Evolutionary conservation across 2,888 invertebrate species (phyloP).

Genomic region (Drosophila macrospina): DNA sequence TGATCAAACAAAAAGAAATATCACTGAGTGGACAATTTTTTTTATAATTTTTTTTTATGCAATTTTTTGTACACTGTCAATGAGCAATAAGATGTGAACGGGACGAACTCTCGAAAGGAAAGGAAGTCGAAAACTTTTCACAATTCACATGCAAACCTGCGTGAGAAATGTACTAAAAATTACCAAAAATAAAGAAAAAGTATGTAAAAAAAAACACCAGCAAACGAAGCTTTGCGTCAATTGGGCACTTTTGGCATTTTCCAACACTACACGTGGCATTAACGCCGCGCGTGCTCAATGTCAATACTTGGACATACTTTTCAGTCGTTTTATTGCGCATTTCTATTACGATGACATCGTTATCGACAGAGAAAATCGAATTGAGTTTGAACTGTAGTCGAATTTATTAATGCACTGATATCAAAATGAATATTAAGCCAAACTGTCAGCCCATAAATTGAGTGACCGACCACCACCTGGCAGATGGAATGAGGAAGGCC

Average conservation of each 20-base stretch:
- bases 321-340: neutral
- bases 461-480: neutral
- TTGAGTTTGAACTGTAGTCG: neutral
- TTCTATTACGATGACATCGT: neutral
- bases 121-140: too few relatives aligned
- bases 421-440: neutral
- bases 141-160: too few relatives aligned
- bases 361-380: neutral
- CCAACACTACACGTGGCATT: neutral
- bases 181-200: too few relatives aligned
- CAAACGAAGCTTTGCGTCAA: too few relatives aligned
- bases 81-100: too few relatives aligned
- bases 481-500: slow-evolving; percentile 14
- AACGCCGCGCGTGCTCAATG: neutral
- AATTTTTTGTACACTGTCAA: too few relatives aligned
- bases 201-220: too few relatives aligned
- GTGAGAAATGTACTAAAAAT: too few relatives aligned
- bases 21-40: too few relatives aligned
- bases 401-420: neutral
- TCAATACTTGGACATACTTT: neutral
- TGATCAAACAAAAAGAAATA: too few relatives aligned
- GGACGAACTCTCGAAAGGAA: too few relatives aligned
- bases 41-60: too few relatives aligned
- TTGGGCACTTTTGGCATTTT: neutral
- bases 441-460: neutral